Base-by-base conservation (phyloP, 2,113 vertebrate species). In the Grus americana region DNA sequence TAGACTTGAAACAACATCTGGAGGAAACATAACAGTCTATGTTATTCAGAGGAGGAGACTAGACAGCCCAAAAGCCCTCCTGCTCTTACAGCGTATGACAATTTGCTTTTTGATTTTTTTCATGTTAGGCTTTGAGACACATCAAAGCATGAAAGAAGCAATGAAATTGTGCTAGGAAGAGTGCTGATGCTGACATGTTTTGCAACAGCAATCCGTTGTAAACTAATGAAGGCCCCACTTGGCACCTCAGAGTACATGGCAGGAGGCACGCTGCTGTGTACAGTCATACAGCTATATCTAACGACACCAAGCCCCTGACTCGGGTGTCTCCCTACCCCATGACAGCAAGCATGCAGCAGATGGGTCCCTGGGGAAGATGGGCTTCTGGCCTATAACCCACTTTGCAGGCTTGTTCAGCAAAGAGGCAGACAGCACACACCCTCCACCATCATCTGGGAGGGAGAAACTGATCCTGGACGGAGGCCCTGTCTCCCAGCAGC, bases 401-500 rank as follows among this genome's bases (percentile, higher is more conserved):
- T 29, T 27, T 49, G 4, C 8, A 71, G 73, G 2, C 27, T 55
- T 57, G 12, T 10, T 58, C 11, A 68, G 14, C 47, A 32, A 74
- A 62, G 44, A 59, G 27, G 2, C 42, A 24, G 36, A 62, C 7
- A 38, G 30, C 36, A n/a, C 1, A 1, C 1, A 1, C 6, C 9
- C 18, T 14, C 6, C 9, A 20, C 30, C 23, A 5, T 21, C 38
- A 14, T 40, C 29, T 70, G 10, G 2, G 32, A 40, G 12, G 29
- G 46, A 58, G 10, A 75, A 42, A 22, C 3, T 27, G 38, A 32
- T 55, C 22, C 57, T 67, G 8, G 14, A 63, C 15, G 11, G 34
- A 79, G 58, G 32, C 1, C 4, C 15, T 50, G 42, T 4, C 18
- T 42, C 42, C 46, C 42, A 23, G 30, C 19, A 70, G 34, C 17